Evolutionary conservation across 2,888 invertebrate species (phyloP).

Genomic region (Anthrax anthrax): DNA sequence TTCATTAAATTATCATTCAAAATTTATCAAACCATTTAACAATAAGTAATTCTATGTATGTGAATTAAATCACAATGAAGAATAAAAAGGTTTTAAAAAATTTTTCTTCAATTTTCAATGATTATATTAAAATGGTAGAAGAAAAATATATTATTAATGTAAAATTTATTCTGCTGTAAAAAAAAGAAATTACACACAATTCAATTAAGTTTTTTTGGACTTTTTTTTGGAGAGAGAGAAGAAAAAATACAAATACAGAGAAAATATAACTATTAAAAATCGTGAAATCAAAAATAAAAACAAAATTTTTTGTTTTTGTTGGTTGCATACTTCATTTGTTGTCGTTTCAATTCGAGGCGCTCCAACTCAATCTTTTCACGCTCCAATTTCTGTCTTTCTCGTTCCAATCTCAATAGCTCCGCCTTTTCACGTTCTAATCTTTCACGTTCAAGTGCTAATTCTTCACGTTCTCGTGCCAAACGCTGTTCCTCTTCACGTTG

Average conservation of each 20-base stretch:
- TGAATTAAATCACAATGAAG: no score
- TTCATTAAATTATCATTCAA: no score
- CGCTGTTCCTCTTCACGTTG: conserved; percentile 75
- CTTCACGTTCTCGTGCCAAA: conserved; percentile 66
- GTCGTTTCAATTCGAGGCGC: conserved; percentile 67
- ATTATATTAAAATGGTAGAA: no score
- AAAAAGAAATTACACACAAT: no score
- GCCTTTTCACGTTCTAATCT: conserved; percentile 78
- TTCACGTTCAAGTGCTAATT: conserved; percentile 68
- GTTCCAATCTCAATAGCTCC: conserved; percentile 66
- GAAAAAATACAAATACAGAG: not conserved
- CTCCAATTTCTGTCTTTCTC: conserved; percentile 67
- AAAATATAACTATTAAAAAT: conserved; percentile 3
- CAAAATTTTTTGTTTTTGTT: conserved; percentile 19
- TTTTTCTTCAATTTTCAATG: no score
- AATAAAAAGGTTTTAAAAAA: no score
- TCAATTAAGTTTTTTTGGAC: not conserved
- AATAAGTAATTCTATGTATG: no score
- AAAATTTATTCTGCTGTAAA: no score
- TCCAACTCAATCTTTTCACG: conserved; percentile 63
- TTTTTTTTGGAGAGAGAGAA: not conserved
- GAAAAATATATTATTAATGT: no score
- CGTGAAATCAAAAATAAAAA: conserved; percentile 7
- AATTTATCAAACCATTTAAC: no score
- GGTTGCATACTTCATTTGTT: conserved; percentile 50